Conservation (phyloP, 2,113 vertebrate species). For the Rhinogobius similis region DNA sequence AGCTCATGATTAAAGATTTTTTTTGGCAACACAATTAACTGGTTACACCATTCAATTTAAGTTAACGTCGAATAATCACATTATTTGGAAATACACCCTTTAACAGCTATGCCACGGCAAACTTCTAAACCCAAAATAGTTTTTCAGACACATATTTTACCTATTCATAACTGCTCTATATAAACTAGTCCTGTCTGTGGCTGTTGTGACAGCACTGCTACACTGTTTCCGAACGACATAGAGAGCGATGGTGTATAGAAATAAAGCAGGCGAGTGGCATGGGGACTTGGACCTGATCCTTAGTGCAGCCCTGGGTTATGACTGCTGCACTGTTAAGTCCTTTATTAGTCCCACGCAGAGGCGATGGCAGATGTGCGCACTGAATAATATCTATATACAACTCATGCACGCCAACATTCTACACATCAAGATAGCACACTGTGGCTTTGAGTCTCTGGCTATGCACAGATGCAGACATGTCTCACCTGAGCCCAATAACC, state of each 20-base stretch:
- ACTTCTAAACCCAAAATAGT: background rate
- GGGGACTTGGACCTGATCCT: constrained; percentile 80
- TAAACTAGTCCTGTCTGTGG: background rate
- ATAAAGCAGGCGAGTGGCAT: constrained; percentile 59
- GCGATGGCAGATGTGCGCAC: constrained; percentile 89
- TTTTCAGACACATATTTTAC: background rate
- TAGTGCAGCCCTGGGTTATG: constrained; percentile 80
- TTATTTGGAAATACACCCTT: background rate
- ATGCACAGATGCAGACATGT: constrained; percentile 83
- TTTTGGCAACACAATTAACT: background rate
- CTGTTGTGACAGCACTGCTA: background rate
- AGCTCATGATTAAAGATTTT: no score
- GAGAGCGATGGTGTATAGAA: background rate
- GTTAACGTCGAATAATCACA: background rate
- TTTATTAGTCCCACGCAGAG: constrained; percentile 89
- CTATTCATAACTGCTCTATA: background rate
- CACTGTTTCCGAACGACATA: background rate
- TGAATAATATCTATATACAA: constrained; percentile 83
- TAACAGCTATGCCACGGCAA: background rate
- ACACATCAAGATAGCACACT: constrained; percentile 12
- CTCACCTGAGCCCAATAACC: constrained; percentile 92
- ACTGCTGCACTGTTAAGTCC: constrained; percentile 81
- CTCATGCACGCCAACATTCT: constrained; percentile 22
- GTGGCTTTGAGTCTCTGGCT: constrained; percentile 8
- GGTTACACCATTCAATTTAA: background rate